Percentiles rank a stretch among this genome's conserved stretches.
These are phyloP conservation scores for Ophiothrix spiculata DNA, from an alignment of 35 echinoderm and acorn worm genomes.

Conservation along the genomic window DNA sequence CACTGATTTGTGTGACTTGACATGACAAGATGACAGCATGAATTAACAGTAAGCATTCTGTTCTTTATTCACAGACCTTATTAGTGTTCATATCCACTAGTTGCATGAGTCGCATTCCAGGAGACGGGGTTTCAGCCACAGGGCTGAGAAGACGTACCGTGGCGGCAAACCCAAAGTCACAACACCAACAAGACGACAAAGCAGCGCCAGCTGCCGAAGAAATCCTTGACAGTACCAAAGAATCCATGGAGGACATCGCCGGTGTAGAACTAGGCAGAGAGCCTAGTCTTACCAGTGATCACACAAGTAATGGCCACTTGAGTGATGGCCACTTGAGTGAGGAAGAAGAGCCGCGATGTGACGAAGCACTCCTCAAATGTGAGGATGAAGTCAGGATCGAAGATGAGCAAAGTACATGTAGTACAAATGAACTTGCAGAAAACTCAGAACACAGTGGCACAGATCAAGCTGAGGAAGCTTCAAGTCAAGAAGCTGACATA, in stretches of 20 bases:
- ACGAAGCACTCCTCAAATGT: not conserved
- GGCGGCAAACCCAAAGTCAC: not conserved
- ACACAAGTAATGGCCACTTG: not conserved
- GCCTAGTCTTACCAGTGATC: too few species aligned
- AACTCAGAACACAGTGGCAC: too few species aligned
- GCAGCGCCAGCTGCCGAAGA: not conserved
- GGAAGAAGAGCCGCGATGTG: not conserved
- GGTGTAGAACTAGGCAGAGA: not conserved
- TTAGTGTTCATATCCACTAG: not conserved
- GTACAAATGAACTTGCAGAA: too few species aligned
- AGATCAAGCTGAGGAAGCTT: not conserved
- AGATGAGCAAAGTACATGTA: not conserved
- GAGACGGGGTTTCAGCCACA: not conserved
- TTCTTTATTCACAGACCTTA: too few species aligned
- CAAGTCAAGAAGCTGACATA: not conserved
- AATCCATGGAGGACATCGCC: not conserved
- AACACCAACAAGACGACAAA: not conserved
- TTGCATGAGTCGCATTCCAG: not conserved
- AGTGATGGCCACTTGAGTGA: not conserved
- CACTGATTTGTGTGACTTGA: too few species aligned
- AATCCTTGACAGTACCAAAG: not conserved
- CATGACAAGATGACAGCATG: too few species aligned
- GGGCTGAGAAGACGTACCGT: not conserved
- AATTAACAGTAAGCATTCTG: too few species aligned
- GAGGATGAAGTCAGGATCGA: not conserved